Evolutionary conservation across 1,140 invertebrate species (phyloP).

Genomic region (Ceratoteleas bidentatus): DNA sequence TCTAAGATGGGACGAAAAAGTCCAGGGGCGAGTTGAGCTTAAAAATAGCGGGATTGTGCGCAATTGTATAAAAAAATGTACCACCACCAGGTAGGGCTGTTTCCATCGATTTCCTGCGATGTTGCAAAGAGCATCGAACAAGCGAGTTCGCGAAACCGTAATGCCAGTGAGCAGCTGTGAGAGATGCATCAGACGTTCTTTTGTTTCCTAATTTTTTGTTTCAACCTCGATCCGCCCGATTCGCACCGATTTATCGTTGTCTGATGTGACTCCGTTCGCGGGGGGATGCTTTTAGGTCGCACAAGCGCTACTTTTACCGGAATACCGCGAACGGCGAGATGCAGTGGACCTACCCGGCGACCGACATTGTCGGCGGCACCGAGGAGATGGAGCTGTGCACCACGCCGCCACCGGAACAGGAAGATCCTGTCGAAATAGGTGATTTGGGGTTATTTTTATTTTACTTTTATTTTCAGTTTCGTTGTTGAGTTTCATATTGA

Average conservation of each 20-base stretch:
- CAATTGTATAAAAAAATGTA: constrained; percentile 45
- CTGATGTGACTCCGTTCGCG: constrained; percentile 74
- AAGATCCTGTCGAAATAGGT: constrained; percentile 74
- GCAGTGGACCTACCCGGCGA: constrained; percentile 86
- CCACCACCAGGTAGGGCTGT: constrained; percentile 69
- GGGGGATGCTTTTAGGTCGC: constrained; percentile 83
- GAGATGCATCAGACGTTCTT: constrained; percentile 51
- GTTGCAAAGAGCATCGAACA: constrained; percentile 39
- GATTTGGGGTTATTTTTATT: constrained; percentile 15
- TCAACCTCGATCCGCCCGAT: not conserved
- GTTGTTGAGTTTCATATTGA: too few relatives aligned
- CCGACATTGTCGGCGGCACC: constrained; percentile 81
- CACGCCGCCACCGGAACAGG: constrained; percentile 82
- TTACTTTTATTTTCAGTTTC: too few relatives aligned
- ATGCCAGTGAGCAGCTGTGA: constrained; percentile 40
- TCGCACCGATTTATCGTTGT: constrained; percentile 45
- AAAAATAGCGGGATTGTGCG: not conserved
- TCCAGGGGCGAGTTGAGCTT: too few relatives aligned
- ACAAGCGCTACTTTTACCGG: constrained; percentile 87
- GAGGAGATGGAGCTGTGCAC: constrained; percentile 85
- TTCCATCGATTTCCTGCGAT: constrained; percentile 68
- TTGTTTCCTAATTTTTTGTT: too few relatives aligned
- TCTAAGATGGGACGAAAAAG: too few relatives aligned
- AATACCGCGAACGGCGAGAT: constrained; percentile 83
- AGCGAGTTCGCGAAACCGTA: constrained; percentile 38